A percentile compares a stretch with the other conserved stretches of the same genome.
phyloP scores from a whole-genome alignment of 2,888 invertebrate species.

The Drosophila testacea region DNA sequence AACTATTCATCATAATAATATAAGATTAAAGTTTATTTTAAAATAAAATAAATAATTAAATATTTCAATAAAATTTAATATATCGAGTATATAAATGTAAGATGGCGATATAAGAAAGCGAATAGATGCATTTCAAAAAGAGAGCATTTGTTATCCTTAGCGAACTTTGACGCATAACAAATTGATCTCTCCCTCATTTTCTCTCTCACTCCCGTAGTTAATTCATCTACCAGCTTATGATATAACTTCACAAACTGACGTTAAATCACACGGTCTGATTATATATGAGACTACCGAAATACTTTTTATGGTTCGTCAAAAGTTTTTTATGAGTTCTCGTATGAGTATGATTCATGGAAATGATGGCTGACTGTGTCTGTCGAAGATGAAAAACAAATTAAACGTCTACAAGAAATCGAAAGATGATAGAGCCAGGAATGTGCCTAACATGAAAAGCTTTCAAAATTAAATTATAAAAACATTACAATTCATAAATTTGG shows the following conservation, averaged over 20 bases:
- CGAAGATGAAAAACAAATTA: slow-evolving; percentile 33
- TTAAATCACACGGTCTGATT: slow-evolving; percentile 42
- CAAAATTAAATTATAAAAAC: slow-evolving; percentile 64
- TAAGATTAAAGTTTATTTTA: background rate
- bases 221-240: background rate
- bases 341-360: slow-evolving; percentile 59
- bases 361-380: slow-evolving; percentile 32
- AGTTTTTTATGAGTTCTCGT: slow-evolving; percentile 18
- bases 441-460: slow-evolving; percentile 55
- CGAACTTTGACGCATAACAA: slow-evolving; percentile 13
- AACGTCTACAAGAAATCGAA: slow-evolving; percentile 40
- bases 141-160: slow-evolving; percentile 32
- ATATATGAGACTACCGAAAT: slow-evolving; percentile 27
- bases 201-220: background rate
- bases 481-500: slow-evolving; percentile 60
- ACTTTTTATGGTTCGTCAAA: slow-evolving; percentile 46
- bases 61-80: too few species aligned
- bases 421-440: slow-evolving; percentile 50
- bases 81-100: background rate
- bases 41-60: background rate
- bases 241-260: slow-evolving; percentile 10
- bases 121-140: slow-evolving; percentile 33
- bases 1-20: too few species aligned
- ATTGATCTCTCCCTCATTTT: background rate
- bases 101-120: background rate